phyloP scores from a whole-genome alignment of 2,888 invertebrate species.

The Enoplolaimus lenunculus region DNA sequence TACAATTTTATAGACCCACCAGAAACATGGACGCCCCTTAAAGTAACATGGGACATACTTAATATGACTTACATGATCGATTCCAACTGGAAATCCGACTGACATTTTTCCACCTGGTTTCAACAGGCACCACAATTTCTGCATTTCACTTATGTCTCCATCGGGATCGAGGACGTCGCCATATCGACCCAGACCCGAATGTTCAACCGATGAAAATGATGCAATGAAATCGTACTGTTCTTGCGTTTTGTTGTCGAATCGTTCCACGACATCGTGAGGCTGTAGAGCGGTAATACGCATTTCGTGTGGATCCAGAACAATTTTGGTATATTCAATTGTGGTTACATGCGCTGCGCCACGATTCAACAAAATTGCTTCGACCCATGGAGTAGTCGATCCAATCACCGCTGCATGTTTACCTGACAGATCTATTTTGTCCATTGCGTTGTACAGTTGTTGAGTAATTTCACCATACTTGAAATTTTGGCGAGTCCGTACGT shows the following conservation, averaged over 20 bases:
- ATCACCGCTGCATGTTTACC: background rate
- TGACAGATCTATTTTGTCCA: background rate
- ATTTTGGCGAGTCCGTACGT: background rate
- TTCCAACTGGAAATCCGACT: slow-evolving; percentile 18
- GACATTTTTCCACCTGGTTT: slow-evolving; percentile 22
- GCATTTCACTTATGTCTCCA: slow-evolving; percentile 23
- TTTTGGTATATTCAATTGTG: background rate
- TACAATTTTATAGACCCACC: no score
- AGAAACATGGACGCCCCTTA: no score
- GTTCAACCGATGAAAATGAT: slow-evolving; percentile 23
- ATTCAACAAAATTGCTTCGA: background rate
- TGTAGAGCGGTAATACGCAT: background rate
- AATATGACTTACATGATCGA: slow-evolving; percentile 10
- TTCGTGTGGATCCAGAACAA: background rate
- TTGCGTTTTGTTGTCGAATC: background rate
- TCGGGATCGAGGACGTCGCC: slow-evolving; percentile 23
- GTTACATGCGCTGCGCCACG: background rate
- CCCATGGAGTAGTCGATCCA: background rate
- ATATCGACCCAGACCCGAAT: slow-evolving; percentile 24
- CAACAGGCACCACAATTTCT: slow-evolving; percentile 22
- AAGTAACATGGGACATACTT: no score
- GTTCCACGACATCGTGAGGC: background rate
- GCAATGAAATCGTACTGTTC: slow-evolving; percentile 17
- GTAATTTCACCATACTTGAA: background rate
- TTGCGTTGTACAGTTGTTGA: background rate